Percentiles rank a stretch among this genome's conserved stretches.
phyloP scores from a whole-genome alignment of 2,797 vertebrate genomes.

The Novumbra hubbsi region DNA sequence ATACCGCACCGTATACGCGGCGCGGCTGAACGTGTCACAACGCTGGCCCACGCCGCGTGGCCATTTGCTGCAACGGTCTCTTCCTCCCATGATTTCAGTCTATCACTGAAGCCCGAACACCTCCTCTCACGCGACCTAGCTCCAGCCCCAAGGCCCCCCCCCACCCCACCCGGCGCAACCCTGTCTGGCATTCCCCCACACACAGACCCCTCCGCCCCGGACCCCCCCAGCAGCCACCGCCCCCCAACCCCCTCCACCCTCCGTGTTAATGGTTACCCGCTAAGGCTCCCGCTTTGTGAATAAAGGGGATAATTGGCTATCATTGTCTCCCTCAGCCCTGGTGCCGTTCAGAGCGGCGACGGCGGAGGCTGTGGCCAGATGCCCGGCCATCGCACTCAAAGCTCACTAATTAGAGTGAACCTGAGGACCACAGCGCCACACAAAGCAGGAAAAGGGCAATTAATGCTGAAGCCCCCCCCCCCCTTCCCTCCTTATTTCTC shows the following conservation, averaged over 20 bases:
- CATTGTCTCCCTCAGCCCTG: slow-evolving; percentile 64
- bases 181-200: slow-evolving; percentile 32
- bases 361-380: slow-evolving; percentile 81
- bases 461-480: slow-evolving; percentile 44
- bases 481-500: neutral
- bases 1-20: neutral
- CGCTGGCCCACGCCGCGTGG: neutral
- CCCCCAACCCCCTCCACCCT: slow-evolving; percentile 23
- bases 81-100: neutral
- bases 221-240: neutral
- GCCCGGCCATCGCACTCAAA: slow-evolving; percentile 71
- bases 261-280: slow-evolving; percentile 66
- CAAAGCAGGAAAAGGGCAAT: slow-evolving; percentile 78
- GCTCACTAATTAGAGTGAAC: slow-evolving; percentile 85
- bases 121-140: neutral
- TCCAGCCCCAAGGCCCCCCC: neutral
- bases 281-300: slow-evolving; percentile 59
- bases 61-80: neutral
- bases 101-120: neutral
- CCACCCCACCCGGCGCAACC: slow-evolving; percentile 10
- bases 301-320: slow-evolving; percentile 74
- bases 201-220: neutral
- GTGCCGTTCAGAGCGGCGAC: slow-evolving; percentile 58
- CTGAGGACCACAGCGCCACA: slow-evolving; percentile 71
- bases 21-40: neutral